Evolutionary conservation across 2,888 invertebrate genomes (phyloP), one percentile per base, ranked within the genome.

Genomic region (Brachynemurus nebulosus): DNA sequence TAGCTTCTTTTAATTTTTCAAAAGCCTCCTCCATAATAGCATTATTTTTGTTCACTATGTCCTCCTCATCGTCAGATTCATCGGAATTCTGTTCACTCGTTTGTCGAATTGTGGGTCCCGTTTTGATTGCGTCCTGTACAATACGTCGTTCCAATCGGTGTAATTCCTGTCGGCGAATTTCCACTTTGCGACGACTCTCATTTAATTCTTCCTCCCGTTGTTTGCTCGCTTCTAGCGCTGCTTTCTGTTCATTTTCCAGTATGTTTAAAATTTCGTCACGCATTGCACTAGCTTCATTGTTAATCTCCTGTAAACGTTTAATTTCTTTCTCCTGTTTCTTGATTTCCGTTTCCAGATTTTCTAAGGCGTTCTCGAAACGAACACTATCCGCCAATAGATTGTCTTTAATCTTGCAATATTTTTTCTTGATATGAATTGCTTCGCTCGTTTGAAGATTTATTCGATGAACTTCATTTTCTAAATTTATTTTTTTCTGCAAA

Each of bases 401-500:
- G 52, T 71, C 75, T 65, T 77, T 73, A 44, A 86, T 85, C 2
- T 77, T 75, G 27, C 71, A 65, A 57, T 86, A 88, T 59, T 85
- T 85, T 57, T 80, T 81, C 51, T 78, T 77, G 6, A 86, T 77
- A 50, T 86, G 75, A 53, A 81, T 78, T 0, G 86, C 85, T 62
- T 88, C 86, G 57, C 83, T 78, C 70, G 82, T 80, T 65, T 86
- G 85, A 23, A 88, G 80, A 44, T 83, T 74, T 1, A 85, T 76
- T 47, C 81, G 78, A 57, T 88, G 85, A 47, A 88, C 80, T 59
- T 81, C 80, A 57, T 88, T 88, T 62, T 86, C 86, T 51, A 88
- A 62, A 52, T 34, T 18, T 37, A 18, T 44, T 12, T 21, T 8
- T 44, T 44, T 44, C 44, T 44, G 33, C 3, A 27, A 27, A 27